phyloP scores from a whole-genome alignment of 2,113 vertebrate species.

The Diphyllodes magnificus region DNA sequence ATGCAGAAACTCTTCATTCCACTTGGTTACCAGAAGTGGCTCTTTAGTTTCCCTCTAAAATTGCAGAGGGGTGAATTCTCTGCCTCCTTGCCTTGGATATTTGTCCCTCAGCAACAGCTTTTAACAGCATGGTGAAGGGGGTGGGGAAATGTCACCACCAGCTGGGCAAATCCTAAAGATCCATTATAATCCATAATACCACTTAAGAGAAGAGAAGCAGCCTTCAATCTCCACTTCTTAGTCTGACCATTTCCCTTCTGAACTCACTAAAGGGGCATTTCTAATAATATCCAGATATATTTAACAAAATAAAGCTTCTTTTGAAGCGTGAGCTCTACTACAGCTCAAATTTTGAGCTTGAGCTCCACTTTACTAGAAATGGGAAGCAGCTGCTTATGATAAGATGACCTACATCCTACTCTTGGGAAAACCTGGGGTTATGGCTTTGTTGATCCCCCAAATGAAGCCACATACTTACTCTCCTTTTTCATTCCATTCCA shows the following conservation, averaged over 20 bases:
- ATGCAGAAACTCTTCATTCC: background rate
- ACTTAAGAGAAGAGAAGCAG: slow-evolving; percentile 32
- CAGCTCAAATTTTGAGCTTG: background rate
- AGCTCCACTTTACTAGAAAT: background rate
- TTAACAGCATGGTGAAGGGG: background rate
- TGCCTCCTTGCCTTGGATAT: background rate
- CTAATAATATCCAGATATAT: slow-evolving; percentile 7
- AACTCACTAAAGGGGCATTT: background rate
- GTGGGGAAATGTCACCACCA: slow-evolving; percentile 7
- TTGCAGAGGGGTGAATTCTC: background rate
- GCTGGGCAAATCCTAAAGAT: slow-evolving; percentile 34
- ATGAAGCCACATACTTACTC: slow-evolving; percentile 82
- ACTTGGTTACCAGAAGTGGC: background rate
- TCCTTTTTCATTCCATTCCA: slow-evolving; percentile 98
- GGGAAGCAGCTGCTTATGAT: background rate
- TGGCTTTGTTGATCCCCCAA: background rate
- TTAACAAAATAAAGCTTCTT: slow-evolving; percentile 38
- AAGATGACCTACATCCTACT: background rate
- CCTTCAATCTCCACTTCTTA: slow-evolving; percentile 26
- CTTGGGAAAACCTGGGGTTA: background rate
- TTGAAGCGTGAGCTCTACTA: background rate
- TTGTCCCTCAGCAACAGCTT: background rate
- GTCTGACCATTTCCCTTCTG: slow-evolving; percentile 15
- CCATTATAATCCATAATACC: slow-evolving; percentile 47
- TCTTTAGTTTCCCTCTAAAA: background rate